These are phyloP conservation scores for Eupithecia centaureata DNA, from an alignment of 2,888 invertebrate genomes.

Conservation along the genomic window DNA sequence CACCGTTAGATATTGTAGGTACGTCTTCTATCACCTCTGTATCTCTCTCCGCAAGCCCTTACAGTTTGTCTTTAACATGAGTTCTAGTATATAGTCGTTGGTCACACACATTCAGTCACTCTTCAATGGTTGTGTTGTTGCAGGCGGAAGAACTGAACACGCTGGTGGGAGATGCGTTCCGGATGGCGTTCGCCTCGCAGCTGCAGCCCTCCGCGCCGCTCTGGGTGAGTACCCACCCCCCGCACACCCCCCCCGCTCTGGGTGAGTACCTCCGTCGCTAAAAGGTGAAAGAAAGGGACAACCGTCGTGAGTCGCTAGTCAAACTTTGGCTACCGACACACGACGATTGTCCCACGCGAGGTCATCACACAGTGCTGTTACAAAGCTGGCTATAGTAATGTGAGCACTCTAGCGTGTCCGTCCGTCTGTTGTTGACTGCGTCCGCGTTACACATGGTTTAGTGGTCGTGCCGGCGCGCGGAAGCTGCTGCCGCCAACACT, in stretches of 20 bases:
- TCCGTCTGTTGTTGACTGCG: neutral
- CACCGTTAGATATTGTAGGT: neutral
- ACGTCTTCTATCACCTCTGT: neutral
- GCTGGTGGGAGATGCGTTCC: slow-evolving; percentile 95
- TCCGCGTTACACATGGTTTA: neutral
- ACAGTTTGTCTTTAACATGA: neutral
- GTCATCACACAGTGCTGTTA: neutral
- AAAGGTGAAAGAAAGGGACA: no score
- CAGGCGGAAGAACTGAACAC: slow-evolving; percentile 95
- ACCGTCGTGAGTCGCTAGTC: no score
- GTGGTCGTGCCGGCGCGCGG: neutral
- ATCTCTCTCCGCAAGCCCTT: neutral
- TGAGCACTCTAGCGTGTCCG: neutral
- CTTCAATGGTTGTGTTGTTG: slow-evolving; percentile 51
- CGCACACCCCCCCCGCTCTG: no score
- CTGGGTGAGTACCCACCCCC: slow-evolving; percentile 76
- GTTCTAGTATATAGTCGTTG: neutral
- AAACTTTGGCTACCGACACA: no score
- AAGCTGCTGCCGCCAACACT: neutral
- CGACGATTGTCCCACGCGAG: no score
- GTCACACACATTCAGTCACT: no score
- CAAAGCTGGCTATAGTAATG: neutral
- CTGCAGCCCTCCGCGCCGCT: slow-evolving; percentile 91
- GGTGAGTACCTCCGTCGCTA: no score
- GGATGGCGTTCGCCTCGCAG: slow-evolving; percentile 95